Base-by-base conservation (phyloP, 2,113 vertebrate genomes). In the Bos javanicus region DNA sequence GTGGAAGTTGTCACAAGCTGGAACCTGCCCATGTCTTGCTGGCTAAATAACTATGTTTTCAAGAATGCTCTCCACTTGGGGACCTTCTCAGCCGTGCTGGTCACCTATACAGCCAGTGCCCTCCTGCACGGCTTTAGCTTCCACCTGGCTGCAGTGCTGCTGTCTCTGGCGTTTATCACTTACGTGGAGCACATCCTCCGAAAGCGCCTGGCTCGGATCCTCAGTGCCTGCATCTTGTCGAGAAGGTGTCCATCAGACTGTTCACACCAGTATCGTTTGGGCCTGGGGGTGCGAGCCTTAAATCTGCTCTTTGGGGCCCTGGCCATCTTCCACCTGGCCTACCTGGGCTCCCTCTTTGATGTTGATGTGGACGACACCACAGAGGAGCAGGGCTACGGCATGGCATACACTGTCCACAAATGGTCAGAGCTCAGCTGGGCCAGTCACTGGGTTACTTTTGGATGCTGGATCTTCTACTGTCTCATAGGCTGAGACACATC, bases 61-160 rank as follows among this genome's bases (percentile, higher is more conserved):
- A 99, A 99, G 98, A 99, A 99, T 54, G 99, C 99, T 46, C 98
- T 99, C 54, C 99, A 98, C 85, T 98, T 99, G n/a, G 99, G 99
- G 59, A 99, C 98, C 2, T 99, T 99, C 96, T 99, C 99, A 1
- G 99, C 99, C 1, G 98, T 99, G 97, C 99, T 99, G 98, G 99
- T 99, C 96, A 99, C 99, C 1, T 99, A 99, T 50, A 98, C 99
- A 2, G 99, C 99, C 96, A 99, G 99, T 4, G 99, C 99, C 39
- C 98, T 99, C 46, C 98, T 99, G 62, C 99, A 99, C n/a, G 99
- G 99, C 64, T 98, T 99, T 97, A 99, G 99, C 92, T 99, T 99
- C 96, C 99, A 99, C 95, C 98, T 99, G 96, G 99, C 99, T 5
- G 99, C 99, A 0, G 99, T 99, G 11, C 98, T 99, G 7, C 95